These are phyloP conservation scores for Pollenia amentaria DNA, from an alignment of 2,888 invertebrate genomes.

Conservation along the genomic window DNA sequence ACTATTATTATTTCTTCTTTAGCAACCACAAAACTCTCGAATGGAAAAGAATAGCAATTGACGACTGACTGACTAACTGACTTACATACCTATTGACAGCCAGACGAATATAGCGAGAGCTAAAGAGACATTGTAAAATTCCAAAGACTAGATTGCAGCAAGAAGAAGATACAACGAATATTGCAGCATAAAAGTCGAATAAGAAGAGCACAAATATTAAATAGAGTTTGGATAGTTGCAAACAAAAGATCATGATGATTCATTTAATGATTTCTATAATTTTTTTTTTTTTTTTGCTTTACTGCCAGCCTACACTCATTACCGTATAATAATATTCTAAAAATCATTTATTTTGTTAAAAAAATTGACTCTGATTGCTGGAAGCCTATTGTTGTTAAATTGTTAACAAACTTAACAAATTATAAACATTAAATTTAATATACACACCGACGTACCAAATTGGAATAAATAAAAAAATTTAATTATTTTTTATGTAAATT, in stretches of 20 bases:
- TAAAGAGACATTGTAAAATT: not conserved
- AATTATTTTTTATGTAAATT: conserved; percentile 2
- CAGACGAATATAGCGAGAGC: too few species aligned
- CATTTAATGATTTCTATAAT: not conserved
- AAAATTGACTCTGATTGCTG: not conserved
- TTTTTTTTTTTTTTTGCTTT: not conserved
- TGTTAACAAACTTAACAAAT: conserved; percentile 20
- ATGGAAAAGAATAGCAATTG: conserved; percentile 9
- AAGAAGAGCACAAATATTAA: not conserved
- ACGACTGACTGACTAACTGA: not conserved
- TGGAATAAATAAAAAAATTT: not conserved
- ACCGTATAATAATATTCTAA: conserved; percentile 4
- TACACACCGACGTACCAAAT: not conserved
- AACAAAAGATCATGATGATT: conserved; percentile 7
- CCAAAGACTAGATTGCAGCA: not conserved
- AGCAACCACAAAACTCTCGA: conserved; percentile 22
- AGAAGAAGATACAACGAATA: not conserved
- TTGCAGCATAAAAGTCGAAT: not conserved
- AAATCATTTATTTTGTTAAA: not conserved
- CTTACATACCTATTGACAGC: not conserved
- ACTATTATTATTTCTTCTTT: conserved; percentile 20
- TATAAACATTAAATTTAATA: conserved; percentile 16
- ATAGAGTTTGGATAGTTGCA: not conserved
- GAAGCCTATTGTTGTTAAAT: not conserved
- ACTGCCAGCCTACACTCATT: conserved; percentile 16